Conservation (phyloP, 2,113 vertebrate genomes). For the Microtus ochrogaster region DNA sequence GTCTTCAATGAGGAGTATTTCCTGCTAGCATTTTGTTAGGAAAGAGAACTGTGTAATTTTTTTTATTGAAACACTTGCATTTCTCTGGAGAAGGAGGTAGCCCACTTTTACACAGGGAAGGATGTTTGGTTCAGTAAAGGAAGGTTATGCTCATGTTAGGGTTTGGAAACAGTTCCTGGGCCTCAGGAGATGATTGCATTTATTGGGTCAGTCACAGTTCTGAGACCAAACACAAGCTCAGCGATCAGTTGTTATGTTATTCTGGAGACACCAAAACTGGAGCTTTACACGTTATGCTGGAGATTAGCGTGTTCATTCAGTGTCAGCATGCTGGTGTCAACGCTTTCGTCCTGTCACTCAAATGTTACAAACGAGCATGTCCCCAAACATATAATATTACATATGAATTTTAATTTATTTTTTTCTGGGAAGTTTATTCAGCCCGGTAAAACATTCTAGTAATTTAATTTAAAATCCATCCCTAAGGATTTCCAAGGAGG, state of each 20-base stretch:
- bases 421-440: neutral
- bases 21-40: neutral
- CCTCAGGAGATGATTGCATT: neutral
- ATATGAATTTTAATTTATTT: slow-evolving; percentile 40
- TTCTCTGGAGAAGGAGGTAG: neutral
- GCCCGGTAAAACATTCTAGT: neutral
- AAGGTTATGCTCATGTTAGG: neutral
- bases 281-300: neutral
- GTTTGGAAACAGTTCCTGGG: neutral
- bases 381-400: neutral
- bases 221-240: neutral
- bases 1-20: slow-evolving; percentile 29
- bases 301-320: neutral
- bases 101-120: neutral
- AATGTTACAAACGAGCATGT: neutral
- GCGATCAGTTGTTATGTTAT: neutral
- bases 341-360: neutral
- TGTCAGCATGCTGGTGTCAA: neutral
- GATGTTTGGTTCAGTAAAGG: slow-evolving; percentile 27
- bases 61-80: neutral
- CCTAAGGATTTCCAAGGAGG: neutral
- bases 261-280: neutral
- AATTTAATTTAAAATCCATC: neutral
- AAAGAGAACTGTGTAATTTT: neutral
- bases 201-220: neutral